Conservation (phyloP, 2,797 vertebrate genomes). For the Sebastes iracundus region DNA sequence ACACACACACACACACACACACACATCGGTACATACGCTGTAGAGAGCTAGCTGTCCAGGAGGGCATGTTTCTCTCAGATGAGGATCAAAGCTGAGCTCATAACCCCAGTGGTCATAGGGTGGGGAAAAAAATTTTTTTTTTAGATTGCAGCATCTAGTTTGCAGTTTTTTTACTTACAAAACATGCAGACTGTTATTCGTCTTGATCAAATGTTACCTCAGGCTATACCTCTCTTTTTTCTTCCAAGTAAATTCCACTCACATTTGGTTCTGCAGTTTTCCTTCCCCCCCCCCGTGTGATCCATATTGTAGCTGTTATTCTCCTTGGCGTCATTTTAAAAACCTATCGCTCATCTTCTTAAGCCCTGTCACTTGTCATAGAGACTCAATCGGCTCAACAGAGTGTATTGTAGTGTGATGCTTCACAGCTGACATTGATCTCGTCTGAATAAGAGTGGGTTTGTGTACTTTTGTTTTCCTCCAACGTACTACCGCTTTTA, state of each 20-base stretch:
- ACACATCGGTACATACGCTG: not conserved
- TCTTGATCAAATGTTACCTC: slow-evolving; percentile 18
- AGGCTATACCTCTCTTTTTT: not conserved
- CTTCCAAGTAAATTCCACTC: not conserved
- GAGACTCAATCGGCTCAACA: slow-evolving; percentile 14
- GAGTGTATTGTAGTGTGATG: slow-evolving; percentile 13
- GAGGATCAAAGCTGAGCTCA: not conserved
- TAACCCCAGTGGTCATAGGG: not conserved
- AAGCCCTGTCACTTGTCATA: slow-evolving; percentile 38
- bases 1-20: not conserved
- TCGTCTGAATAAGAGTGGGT: slow-evolving; percentile 1
- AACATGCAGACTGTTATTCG: not conserved
- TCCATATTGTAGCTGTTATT: slow-evolving; percentile 16
- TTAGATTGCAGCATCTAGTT: not conserved
- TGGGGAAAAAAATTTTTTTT: not conserved
- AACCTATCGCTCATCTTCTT: slow-evolving; percentile 26
- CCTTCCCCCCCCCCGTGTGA: not conserved
- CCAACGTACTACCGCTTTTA: not conserved
- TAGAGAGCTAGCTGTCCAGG: slow-evolving; percentile 9
- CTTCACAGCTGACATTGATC: slow-evolving; percentile 30
- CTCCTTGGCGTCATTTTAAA: slow-evolving; percentile 8
- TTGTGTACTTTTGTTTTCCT: not conserved
- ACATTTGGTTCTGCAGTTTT: not conserved
- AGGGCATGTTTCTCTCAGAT: not conserved
- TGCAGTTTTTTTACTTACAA: not conserved